Base-by-base conservation (phyloP, 2,888 invertebrate species). In the Disparrhopalites patrizii region DNA sequence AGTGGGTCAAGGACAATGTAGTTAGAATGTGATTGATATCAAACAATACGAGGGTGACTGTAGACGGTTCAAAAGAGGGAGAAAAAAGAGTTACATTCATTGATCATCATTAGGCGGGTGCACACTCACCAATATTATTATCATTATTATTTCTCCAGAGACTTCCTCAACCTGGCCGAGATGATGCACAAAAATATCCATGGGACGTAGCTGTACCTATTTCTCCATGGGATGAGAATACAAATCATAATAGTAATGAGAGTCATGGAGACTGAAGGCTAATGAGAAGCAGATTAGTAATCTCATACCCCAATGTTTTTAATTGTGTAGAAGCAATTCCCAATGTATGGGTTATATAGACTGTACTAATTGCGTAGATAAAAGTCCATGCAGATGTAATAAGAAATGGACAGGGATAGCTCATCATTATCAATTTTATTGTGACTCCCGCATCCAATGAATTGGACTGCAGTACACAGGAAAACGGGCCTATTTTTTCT, bases 341-440 rank as follows among this genome's bases (percentile, higher is more conserved):
- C n/a, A n/a, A n/a, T n/a, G n/a, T n/a, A n/a, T n/a, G n/a, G n/a
- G n/a, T n/a, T n/a, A n/a, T n/a, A n/a, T n/a, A n/a, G n/a, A n/a
- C n/a, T n/a, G n/a, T n/a, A n/a, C n/a, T n/a, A n/a, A n/a, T n/a
- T n/a, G n/a, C n/a, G n/a, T n/a, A n/a, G n/a, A n/a, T n/a, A n/a
- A n/a, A n/a, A n/a, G n/a, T n/a, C 43, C 40, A 61, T 31, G 61
- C 61, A 61, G 61, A 61, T 61, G 61, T 47, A 50, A 18, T 58
- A 43, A 25, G n/a, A n/a, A n/a, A n/a, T n/a, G n/a, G n/a, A n/a
- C n/a, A n/a, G n/a, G n/a, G n/a, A n/a, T n/a, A n/a, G n/a, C 30
- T 61, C 61, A 61, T 61, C 51, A 61, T 61, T 61, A 61, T 61
- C 61, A 61, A 61, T 61, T 61, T 61, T 23, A 61, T 52, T 60